Conservation (phyloP, 2,888 invertebrate species). For the Andrena bicolor region DNA sequence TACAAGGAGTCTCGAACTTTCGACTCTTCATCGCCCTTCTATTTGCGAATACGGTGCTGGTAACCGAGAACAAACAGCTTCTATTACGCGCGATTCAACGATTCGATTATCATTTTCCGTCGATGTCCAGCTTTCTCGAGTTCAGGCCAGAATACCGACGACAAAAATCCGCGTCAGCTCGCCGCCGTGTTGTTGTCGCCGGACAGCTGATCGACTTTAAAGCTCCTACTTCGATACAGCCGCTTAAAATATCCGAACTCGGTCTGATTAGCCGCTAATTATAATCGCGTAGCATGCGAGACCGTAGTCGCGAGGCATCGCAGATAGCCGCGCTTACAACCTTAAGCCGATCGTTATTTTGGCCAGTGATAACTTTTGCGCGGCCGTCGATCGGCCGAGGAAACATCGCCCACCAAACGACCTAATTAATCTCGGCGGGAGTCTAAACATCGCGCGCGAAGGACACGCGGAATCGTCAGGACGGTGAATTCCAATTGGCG, state of each 20-base stretch:
- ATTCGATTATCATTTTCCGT: no score
- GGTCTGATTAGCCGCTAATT: conserved; percentile 80
- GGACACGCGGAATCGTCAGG: background rate
- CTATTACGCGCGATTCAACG: no score
- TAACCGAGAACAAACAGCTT: no score
- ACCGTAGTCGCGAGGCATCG: conserved; percentile 20
- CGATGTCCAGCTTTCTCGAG: background rate
- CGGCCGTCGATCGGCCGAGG: background rate
- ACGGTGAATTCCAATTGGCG: conserved; percentile 29
- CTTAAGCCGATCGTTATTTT: conserved; percentile 20
- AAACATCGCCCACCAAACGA: background rate
- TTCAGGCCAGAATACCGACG: background rate
- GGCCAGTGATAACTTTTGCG: conserved; percentile 17
- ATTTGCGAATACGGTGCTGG: no score
- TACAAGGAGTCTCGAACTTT: no score
- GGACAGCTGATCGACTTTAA: conserved; percentile 63
- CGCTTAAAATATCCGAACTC: conserved; percentile 75
- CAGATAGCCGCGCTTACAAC: conserved; percentile 29
- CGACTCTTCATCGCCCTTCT: no score
- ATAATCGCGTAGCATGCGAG: conserved; percentile 69
- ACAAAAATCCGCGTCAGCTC: conserved; percentile 15
- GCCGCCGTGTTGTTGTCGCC: conserved; percentile 50
- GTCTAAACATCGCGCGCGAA: background rate
- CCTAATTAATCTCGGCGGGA: background rate
- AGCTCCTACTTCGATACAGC: conserved; percentile 61